Conservation (phyloP, 2,113 vertebrate genomes). For the Centropristis striata region DNA sequence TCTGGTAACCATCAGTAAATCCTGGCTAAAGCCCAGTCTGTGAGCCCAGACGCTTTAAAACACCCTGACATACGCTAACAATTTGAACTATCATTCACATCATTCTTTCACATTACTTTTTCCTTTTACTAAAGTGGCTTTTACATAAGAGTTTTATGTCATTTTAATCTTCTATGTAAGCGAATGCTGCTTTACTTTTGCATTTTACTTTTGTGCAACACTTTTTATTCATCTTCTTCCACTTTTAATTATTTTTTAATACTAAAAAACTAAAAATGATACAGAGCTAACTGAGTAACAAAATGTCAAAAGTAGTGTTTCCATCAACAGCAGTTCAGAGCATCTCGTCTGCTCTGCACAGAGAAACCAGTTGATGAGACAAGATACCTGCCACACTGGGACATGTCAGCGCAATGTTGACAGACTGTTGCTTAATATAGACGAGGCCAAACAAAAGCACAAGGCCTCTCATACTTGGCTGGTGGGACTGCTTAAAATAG, state of each 20-base stretch:
- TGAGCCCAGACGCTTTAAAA: slow-evolving; percentile 9
- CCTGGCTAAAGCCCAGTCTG: slow-evolving; percentile 21
- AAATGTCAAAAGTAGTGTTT: slow-evolving; percentile 5
- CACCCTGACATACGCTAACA: slow-evolving; percentile 8
- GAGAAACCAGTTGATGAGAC: slow-evolving; percentile 38
- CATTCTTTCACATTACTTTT: slow-evolving; percentile 15
- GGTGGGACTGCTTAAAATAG: slow-evolving; percentile 70
- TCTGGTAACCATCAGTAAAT: slow-evolving; percentile 30
- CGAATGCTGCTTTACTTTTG: not conserved
- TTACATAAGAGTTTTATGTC: not conserved
- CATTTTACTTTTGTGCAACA: not conserved
- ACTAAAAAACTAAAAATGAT: not conserved
- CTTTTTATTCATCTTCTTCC: not conserved
- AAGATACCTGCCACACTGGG: slow-evolving; percentile 39
- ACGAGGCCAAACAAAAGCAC: slow-evolving; percentile 69
- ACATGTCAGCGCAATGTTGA: slow-evolving; percentile 56
- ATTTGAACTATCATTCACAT: slow-evolving; percentile 18
- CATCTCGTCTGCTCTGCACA: slow-evolving; percentile 25
- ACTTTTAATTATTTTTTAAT: slow-evolving; percentile 1
- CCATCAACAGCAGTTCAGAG: not conserved
- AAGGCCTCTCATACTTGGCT: slow-evolving; percentile 50
- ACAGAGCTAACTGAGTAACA: not conserved
- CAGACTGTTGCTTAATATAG: slow-evolving; percentile 65
- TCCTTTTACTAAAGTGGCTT: not conserved
- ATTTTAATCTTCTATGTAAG: not conserved